Percentiles rank a stretch among this genome's conserved stretches.
phyloP scores from a whole-genome alignment of 2,113 vertebrate genomes.

The Nanorana parkeri region DNA sequence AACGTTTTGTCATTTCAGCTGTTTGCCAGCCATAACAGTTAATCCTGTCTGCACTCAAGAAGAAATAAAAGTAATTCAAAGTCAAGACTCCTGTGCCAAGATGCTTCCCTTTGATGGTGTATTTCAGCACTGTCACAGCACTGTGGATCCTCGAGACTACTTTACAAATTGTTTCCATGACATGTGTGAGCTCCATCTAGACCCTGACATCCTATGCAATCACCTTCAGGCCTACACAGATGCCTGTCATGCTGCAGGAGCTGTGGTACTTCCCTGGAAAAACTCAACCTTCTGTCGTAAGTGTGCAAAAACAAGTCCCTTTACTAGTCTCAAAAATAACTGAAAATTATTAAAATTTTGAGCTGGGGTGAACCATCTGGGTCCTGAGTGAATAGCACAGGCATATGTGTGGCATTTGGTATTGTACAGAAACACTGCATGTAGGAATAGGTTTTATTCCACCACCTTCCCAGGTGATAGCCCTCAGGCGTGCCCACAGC shows the following conservation, averaged over 20 bases:
- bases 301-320: slow-evolving; percentile 61
- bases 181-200: slow-evolving; percentile 66
- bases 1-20: slow-evolving; percentile 8
- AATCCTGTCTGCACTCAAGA: slow-evolving; percentile 8
- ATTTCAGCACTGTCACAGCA: slow-evolving; percentile 63
- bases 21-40: slow-evolving; percentile 4
- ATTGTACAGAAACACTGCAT: too few relatives aligned
- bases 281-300: slow-evolving; percentile 68
- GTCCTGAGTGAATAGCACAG: too few relatives aligned
- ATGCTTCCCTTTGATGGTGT: slow-evolving; percentile 59
- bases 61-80: slow-evolving; percentile 35
- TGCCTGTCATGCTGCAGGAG: slow-evolving; percentile 59
- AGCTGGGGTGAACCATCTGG: too few relatives aligned
- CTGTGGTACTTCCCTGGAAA: slow-evolving; percentile 63
- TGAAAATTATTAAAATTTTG: too few relatives aligned
- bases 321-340: too few relatives aligned
- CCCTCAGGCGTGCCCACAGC: too few relatives aligned
- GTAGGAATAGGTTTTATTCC: too few relatives aligned
- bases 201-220: slow-evolving; percentile 59
- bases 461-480: too few relatives aligned
- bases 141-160: slow-evolving; percentile 58
- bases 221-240: slow-evolving; percentile 68
- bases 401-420: too few relatives aligned
- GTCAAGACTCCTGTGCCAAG: slow-evolving; percentile 29
- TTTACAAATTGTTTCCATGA: slow-evolving; percentile 65